These are phyloP conservation scores for Ophion ventricosus DNA, from an alignment of 2,888 invertebrate genomes.

Conservation along the genomic window DNA sequence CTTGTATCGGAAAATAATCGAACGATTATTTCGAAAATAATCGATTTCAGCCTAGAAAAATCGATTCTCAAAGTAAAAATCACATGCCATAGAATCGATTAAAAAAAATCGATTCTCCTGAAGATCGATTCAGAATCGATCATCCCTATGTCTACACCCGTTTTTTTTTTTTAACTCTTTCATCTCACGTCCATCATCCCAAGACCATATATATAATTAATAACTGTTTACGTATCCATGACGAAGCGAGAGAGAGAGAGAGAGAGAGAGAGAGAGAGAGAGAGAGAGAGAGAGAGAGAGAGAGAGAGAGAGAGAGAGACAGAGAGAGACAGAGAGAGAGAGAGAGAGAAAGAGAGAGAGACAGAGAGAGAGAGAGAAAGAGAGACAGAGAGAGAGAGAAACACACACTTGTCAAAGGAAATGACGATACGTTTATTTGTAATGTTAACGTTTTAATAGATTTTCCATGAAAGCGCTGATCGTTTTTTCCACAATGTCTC, in stretches of 20 bases:
- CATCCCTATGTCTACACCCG: too few relatives aligned
- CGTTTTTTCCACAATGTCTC: slow-evolving; percentile 32
- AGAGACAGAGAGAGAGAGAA: neutral
- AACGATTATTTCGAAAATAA: too few relatives aligned
- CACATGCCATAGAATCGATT: too few relatives aligned
- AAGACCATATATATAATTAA: slow-evolving; percentile 49
- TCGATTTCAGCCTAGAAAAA: too few relatives aligned
- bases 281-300: too few relatives aligned
- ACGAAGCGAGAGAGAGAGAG: neutral
- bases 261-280: too few relatives aligned
- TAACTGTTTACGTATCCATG: slow-evolving; percentile 50
- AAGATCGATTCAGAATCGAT: too few relatives aligned
- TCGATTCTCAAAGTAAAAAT: too few relatives aligned
- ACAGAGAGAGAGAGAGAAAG: neutral
- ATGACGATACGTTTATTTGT: slow-evolving; percentile 34
- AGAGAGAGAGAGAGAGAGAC: too few relatives aligned
- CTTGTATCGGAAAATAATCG: too few relatives aligned
- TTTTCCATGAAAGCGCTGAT: slow-evolving; percentile 61
- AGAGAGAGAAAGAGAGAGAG: slow-evolving; percentile 12
- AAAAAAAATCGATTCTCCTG: too few relatives aligned
- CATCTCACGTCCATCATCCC: slow-evolving; percentile 23
- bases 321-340: too few relatives aligned
- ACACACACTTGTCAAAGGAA: slow-evolving; percentile 16
- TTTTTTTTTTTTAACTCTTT: slow-evolving; percentile 21
- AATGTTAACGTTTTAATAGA: slow-evolving; percentile 60